Evolutionary conservation across 2,113 vertebrate genomes (phyloP), one percentile per base, ranked within the genome.

Genomic region (Corythoichthys intestinalis): DNA sequence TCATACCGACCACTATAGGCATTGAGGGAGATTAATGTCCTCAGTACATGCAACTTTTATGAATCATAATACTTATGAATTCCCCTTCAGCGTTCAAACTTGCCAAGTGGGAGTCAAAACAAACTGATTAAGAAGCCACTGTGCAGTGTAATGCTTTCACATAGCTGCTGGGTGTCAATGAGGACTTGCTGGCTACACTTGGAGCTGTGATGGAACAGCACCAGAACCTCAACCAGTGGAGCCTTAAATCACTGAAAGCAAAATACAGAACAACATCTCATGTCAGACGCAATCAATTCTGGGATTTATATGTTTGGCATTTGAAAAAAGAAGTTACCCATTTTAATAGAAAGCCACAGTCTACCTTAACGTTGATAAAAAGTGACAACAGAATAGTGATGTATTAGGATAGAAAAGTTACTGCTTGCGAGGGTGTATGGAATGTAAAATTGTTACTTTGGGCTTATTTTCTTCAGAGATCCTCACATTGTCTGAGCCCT

Each of bases 1-100:
- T 69, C 54, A 69, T 85, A 73, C 61, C 53, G 85, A 86, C 87
- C 89, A 87, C 83, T 77, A 61, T 88, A 86, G 76, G 83, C 81
- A 80, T 70, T 77, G 82, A 84, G 67, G 82, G 85, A 65, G 81
- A 85, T 90, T 89, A 84, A 87, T 88, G 88, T 77, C 78, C 88
- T 75, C 80, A 88, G 83, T 90, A 91, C 91, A 90, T 91, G 90
- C 78, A 80, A 82, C 77, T 87, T 90, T 84, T 79, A 88, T 91
- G 87, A 91, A 88, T 90, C 87, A 87, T 89, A 86, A 78, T 89
- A 81, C 74, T 76, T 89, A 77, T 83, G 86, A 89, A 86, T 86
- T 86, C 79, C 86, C 83, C 74, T 80, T 76, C 67, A 59, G 75
- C 78, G 37, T 63, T 69, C 64, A 58, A 38, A 59, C 65, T 79